These are phyloP conservation scores for Agrotis segetum DNA, from an alignment of 2,888 invertebrate genomes.

Conservation along the genomic window DNA sequence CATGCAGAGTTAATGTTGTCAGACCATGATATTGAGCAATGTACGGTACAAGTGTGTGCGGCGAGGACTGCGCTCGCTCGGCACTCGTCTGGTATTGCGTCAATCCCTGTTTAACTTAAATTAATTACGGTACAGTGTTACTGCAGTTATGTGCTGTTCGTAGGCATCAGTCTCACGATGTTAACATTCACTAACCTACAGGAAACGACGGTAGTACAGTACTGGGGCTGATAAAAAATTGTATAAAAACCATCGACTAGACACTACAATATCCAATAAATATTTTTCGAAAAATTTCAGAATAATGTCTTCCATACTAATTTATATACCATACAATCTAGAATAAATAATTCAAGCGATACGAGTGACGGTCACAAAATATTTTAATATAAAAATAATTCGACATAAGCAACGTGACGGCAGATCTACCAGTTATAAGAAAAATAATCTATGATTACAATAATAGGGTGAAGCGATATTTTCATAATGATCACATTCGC, in stretches of 20 bases:
- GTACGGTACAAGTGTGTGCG: slow-evolving; percentile 32
- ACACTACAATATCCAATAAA: slow-evolving; percentile 86
- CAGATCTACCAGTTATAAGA: slow-evolving; percentile 82
- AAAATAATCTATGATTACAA: slow-evolving; percentile 83
- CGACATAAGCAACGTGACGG: slow-evolving; percentile 80
- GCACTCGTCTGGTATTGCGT: slow-evolving; percentile 83
- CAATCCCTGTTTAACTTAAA: slow-evolving; percentile 81
- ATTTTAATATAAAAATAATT: slow-evolving; percentile 76
- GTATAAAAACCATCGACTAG: slow-evolving; percentile 84
- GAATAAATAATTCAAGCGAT: slow-evolving; percentile 86
- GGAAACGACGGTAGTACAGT: slow-evolving; percentile 58
- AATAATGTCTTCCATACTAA: slow-evolving; percentile 70
- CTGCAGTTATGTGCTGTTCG: slow-evolving; percentile 67
- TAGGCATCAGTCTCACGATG: slow-evolving; percentile 80
- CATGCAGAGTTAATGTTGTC: slow-evolving; percentile 59
- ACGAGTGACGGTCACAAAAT: slow-evolving; percentile 76
- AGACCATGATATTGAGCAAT: slow-evolving; percentile 48
- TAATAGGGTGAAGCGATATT: slow-evolving; percentile 82
- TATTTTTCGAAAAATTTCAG: slow-evolving; percentile 75
- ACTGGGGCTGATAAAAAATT: slow-evolving; percentile 71
- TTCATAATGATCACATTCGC: slow-evolving; percentile 83
- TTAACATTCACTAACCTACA: slow-evolving; percentile 73
- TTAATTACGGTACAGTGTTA: slow-evolving; percentile 76
- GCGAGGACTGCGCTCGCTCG: slow-evolving; percentile 19
- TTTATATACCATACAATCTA: slow-evolving; percentile 78